Conservation (phyloP, 2,888 invertebrate species). For the Meandrusa payeni region DNA sequence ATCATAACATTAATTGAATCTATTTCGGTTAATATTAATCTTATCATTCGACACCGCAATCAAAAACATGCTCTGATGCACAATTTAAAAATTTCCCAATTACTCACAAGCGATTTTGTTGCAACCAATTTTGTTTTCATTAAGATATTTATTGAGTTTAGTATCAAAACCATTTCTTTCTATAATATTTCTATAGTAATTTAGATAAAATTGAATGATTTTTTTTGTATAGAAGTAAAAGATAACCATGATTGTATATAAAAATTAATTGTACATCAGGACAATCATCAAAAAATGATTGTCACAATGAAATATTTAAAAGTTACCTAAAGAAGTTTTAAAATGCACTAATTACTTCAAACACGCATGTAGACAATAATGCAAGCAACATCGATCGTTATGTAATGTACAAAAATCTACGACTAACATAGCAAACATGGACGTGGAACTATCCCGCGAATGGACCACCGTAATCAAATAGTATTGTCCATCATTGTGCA, state of each 20-base stretch:
- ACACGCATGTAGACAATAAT: conserved; percentile 21
- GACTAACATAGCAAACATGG: conserved; percentile 58
- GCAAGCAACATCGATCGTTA: conserved; percentile 49
- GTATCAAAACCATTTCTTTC: too few species aligned
- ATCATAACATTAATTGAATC: too few species aligned
- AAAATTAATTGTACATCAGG: not conserved
- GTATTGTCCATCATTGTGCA: conserved; percentile 79
- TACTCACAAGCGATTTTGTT: not conserved
- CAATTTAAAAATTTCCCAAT: not conserved
- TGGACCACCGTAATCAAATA: conserved; percentile 71
- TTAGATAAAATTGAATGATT: too few species aligned
- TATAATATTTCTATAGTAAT: too few species aligned
- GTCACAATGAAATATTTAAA: not conserved
- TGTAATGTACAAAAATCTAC: conserved; percentile 64
- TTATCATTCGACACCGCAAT: too few species aligned
- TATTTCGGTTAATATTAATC: too few species aligned
- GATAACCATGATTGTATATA: not conserved
- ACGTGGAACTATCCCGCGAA: conserved; percentile 64
- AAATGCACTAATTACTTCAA: conserved; percentile 14
- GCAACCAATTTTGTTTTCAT: too few species aligned
- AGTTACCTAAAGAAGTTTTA: conserved; percentile 2
- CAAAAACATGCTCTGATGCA: not conserved
- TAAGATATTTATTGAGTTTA: too few species aligned
- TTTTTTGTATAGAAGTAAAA: not conserved
- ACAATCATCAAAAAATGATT: conserved; percentile 22